Evolutionary conservation across 2,888 invertebrate genomes (phyloP).

Genomic region (Orthonychiurus folsomi): DNA sequence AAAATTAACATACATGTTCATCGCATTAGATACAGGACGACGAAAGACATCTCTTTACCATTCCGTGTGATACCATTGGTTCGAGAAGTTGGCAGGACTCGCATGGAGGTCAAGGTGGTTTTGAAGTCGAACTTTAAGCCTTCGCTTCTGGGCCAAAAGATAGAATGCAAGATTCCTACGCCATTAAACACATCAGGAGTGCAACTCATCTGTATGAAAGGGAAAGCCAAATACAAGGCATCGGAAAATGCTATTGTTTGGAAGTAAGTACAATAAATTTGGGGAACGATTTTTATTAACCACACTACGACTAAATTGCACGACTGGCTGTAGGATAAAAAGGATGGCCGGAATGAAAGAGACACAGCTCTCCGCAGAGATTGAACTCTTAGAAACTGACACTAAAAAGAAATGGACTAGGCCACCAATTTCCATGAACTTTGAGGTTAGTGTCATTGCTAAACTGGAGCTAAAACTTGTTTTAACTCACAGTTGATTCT

Average conservation of each 20-base stretch:
- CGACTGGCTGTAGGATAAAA: constrained; percentile 63
- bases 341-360: constrained; percentile 98
- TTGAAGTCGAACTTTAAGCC: constrained; percentile 99
- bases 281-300: background rate
- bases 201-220: constrained; percentile 96
- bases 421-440: constrained; percentile 99
- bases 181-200: constrained; percentile 98
- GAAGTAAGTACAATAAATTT: constrained; percentile 62
- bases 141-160: constrained; percentile 94
- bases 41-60: constrained; percentile 98
- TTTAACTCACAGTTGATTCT: constrained; percentile 1
- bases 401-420: constrained; percentile 99
- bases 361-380: constrained; percentile 97
- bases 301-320: background rate
- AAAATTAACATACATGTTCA: background rate
- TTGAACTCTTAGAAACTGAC: constrained; percentile 94
- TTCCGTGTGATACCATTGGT: constrained; percentile 99
- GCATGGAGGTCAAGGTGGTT: constrained; percentile 98
- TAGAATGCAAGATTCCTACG: constrained; percentile 97
- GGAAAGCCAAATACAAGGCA: constrained; percentile 98
- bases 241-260: constrained; percentile 97
- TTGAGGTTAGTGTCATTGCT: constrained; percentile 57
- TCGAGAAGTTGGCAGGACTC: constrained; percentile 93
- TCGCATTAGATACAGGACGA: constrained; percentile 78
- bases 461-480: background rate